phyloP scores from a whole-genome alignment of 2,888 invertebrate genomes.

The Thyatira batis region DNA sequence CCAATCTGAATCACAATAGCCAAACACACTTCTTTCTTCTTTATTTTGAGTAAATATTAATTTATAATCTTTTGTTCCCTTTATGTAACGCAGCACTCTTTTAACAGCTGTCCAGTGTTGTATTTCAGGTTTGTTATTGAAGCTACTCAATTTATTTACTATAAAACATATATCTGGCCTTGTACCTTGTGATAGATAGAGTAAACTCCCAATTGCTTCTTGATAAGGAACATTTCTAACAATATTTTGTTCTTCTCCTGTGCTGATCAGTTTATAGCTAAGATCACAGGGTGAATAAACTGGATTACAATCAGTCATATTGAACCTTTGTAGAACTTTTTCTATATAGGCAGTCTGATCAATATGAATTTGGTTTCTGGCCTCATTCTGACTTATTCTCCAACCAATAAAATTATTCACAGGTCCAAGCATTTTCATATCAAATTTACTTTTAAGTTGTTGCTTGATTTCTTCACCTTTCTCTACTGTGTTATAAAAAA shows the following conservation, averaged over 20 bases:
- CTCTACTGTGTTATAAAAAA: slow-evolving; percentile 11
- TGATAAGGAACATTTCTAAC: too few species aligned
- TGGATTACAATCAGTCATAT: slow-evolving; percentile 23
- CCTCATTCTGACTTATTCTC: slow-evolving; percentile 6
- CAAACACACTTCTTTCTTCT: slow-evolving; percentile 7
- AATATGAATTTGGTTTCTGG: slow-evolving; percentile 9
- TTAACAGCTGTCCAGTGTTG: slow-evolving; percentile 23
- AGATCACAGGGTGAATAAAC: slow-evolving; percentile 17
- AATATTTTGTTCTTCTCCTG: slow-evolving; percentile 7
- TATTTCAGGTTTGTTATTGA: slow-evolving; percentile 18
- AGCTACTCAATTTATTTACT: slow-evolving; percentile 27
- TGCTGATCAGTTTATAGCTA: slow-evolving; percentile 12
- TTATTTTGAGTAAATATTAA: slow-evolving; percentile 9
- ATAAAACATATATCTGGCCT: slow-evolving; percentile 26
- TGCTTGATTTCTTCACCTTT: slow-evolving; percentile 11
- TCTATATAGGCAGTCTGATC: slow-evolving; percentile 21
- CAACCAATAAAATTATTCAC: slow-evolving; percentile 10
- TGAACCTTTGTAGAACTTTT: slow-evolving; percentile 12
- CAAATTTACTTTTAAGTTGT: slow-evolving; percentile 11
- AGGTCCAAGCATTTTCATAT: slow-evolving; percentile 7
- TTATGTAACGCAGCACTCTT: slow-evolving; percentile 25
- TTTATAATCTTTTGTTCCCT: slow-evolving; percentile 20
- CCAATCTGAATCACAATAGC: slow-evolving; percentile 36
- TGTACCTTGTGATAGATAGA: slow-evolving; percentile 21
- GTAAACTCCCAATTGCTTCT: slow-evolving; percentile 17